These are phyloP conservation scores for Plusia festucae DNA, from an alignment of 2,888 invertebrate species.

Conservation along the genomic window DNA sequence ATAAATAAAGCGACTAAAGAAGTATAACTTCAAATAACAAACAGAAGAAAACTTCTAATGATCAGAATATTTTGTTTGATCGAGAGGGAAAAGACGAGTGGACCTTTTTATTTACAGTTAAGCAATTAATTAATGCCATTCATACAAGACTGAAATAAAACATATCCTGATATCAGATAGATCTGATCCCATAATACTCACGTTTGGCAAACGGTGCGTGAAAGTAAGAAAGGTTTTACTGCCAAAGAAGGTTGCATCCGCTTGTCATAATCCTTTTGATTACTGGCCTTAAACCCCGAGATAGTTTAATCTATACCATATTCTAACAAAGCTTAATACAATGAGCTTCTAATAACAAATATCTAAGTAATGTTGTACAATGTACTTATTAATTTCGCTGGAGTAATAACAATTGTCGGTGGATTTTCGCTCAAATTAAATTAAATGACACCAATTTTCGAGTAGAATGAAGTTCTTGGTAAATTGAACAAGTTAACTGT, in stretches of 20 bases:
- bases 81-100: too few species aligned
- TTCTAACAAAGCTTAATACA: neutral
- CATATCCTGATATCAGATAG: neutral
- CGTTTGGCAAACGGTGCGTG: neutral
- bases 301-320: neutral
- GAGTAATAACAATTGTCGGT: conserved; percentile 11
- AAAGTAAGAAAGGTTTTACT: conserved; percentile 2
- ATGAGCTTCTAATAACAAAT: neutral
- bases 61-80: too few species aligned
- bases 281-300: neutral
- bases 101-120: too few species aligned
- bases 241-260: neutral
- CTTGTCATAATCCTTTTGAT: conserved; percentile 3
- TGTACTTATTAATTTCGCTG: neutral
- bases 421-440: conserved; percentile 17
- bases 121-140: neutral
- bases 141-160: neutral
- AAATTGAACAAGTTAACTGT: conserved; percentile 15
- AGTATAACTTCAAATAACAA: too few species aligned
- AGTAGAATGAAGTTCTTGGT: conserved; percentile 15
- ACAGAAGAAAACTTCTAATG: too few species aligned
- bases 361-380: neutral
- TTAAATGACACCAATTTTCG: conserved; percentile 18
- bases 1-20: too few species aligned
- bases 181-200: neutral